Percentiles rank a stretch among this genome's conserved stretches.
Evolutionary conservation across 2,888 invertebrate species (phyloP).

Genomic region (Venustoraphidia nigricollis): DNA sequence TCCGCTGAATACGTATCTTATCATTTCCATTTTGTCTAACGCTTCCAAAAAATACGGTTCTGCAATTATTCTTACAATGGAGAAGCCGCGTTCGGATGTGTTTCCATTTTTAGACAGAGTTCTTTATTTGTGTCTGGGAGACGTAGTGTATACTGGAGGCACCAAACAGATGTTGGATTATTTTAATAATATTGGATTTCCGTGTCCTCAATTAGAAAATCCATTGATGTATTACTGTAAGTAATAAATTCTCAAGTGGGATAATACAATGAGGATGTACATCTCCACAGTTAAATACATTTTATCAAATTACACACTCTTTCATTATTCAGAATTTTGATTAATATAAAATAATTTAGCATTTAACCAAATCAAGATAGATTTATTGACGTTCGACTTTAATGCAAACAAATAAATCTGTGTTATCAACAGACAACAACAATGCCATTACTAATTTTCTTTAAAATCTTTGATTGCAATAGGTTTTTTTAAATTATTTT

Average conservation of each 20-base stretch:
- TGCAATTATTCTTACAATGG: conserved; percentile 81
- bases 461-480: too few species aligned
- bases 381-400: too few species aligned
- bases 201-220: conserved; percentile 92
- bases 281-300: too few species aligned
- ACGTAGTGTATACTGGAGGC: conserved; percentile 82
- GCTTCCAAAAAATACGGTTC: conserved; percentile 80
- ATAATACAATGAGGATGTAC: too few species aligned
- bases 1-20: conserved; percentile 85
- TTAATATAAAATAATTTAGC: too few species aligned
- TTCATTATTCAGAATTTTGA: too few species aligned
- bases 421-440: too few species aligned
- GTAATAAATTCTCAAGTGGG: conserved; percentile 21
- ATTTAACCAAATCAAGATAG: too few species aligned
- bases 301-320: too few species aligned
- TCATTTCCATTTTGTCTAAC: conserved; percentile 86
- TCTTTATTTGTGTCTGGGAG: conserved; percentile 77
- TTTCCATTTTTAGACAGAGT: conserved; percentile 90
- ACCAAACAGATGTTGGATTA: conserved; percentile 88
- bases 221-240: conserved; percentile 95
- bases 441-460: too few species aligned
- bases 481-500: too few species aligned
- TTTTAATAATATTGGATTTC: conserved; percentile 89
- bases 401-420: too few species aligned
- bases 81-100: conserved; percentile 87